Conservation (phyloP, 2,797 vertebrate genomes). For the Gymnothorax javanicus region DNA sequence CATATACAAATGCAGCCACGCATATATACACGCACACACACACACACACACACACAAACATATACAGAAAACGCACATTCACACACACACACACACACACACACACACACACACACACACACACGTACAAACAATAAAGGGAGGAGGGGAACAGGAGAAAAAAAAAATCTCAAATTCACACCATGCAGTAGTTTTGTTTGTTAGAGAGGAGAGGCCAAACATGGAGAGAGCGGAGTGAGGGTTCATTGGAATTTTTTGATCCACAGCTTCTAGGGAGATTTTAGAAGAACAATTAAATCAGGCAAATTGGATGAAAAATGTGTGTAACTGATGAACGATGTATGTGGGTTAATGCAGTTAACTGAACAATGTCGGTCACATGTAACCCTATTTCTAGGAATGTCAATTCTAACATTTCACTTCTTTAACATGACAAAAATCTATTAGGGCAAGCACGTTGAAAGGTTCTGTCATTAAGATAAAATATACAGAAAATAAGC, state of each 20-base stretch:
- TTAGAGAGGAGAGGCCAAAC: conserved; percentile 40
- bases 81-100: not conserved
- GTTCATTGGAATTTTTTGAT: not conserved
- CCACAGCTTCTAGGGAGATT: not conserved
- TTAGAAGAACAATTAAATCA: conserved; percentile 9
- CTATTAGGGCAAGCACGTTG: not conserved
- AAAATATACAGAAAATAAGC: not conserved
- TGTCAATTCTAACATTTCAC: not conserved
- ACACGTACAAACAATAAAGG: not conserved
- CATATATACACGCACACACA: not conserved
- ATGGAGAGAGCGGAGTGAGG: conserved; percentile 12
- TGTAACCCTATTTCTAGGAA: not conserved
- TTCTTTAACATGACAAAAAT: not conserved
- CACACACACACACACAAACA: not conserved
- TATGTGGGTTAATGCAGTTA: not conserved
- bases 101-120: not conserved
- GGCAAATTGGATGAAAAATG: not conserved
- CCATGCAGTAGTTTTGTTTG: conserved; percentile 60
- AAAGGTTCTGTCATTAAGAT: not conserved
- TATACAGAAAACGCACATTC: not conserved
- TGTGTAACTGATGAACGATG: not conserved
- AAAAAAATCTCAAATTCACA: conserved; percentile 65
- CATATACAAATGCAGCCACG: not conserved
- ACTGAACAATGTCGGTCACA: not conserved
- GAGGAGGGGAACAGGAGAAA: conserved; percentile 21